Base-by-base conservation (phyloP, 2,888 invertebrate species). In the Willowsia nigromaculata region DNA sequence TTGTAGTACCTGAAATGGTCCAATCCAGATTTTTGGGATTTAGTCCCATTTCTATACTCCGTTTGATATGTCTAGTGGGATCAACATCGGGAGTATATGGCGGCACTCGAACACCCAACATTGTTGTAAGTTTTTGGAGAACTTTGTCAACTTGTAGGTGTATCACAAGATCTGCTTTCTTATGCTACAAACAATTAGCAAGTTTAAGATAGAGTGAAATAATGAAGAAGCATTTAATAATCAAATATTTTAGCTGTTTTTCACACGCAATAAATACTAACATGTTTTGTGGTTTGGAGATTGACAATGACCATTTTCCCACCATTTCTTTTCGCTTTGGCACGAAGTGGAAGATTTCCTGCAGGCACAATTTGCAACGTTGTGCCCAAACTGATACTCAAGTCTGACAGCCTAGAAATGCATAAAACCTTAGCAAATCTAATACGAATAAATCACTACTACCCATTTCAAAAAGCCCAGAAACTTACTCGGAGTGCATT, bases 291-390 rank as follows among this genome's bases (percentile, higher is more conserved):
- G n/a, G 97, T 96, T 94, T 99, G 99, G 83, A 99, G 95, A 94
- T 99, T 99, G 91, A 99, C 97, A 93, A 99, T 97, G 22, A 97
- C 97, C 82, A 99, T 94, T 94, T 97, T 96, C 3, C 99, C 99
- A 30, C 96, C 96, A 93, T 96, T 96, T 93, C 97, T 97, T 93
- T 97, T 96, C n/a, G n/a, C n/a, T 92, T 97, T 96, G 90, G 96
- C 97, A 93, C 96, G 96, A 47, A 98, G 94, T 3, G 99, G 99
- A 92, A 99, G 94, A 94, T 97, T 98, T 15, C 99, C 99, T 94
- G 99, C 98, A 56, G 99, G 99, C 91, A 98, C 95, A 92, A 99
- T 99, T 95, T 99, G 99, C 81, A 99, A 94, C 5, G 99, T 99
- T n/a, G 99, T 99, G 43, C 99, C 99, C 91, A 99, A 95, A 93